A percentile compares a stretch with the other conserved stretches of the same genome.
phyloP scores from a whole-genome alignment of 2,888 invertebrate species.

The Acrobasis consociella region DNA sequence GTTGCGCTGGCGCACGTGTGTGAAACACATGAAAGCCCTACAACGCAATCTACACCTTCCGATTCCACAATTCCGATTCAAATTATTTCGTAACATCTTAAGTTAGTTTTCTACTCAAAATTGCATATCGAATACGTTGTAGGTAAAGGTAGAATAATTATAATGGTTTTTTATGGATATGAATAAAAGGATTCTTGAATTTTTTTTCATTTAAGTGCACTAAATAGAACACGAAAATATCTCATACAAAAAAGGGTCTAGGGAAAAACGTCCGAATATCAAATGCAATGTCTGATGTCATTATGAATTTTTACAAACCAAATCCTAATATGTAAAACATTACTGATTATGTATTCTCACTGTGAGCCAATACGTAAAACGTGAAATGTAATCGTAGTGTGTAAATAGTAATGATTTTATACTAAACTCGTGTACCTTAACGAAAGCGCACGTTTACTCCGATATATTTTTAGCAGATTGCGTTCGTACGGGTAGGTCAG shows the following conservation, averaged over 20 bases:
- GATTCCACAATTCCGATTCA: conserved; percentile 10
- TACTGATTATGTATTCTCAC: too few species aligned
- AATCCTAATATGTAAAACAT: too few species aligned
- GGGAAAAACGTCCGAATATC: too few species aligned
- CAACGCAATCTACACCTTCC: conserved; percentile 11
- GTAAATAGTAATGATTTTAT: conserved; percentile 28
- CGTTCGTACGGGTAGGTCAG: conserved; percentile 75
- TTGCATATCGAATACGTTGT: too few species aligned
- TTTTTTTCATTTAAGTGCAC: too few species aligned
- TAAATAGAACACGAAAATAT: too few species aligned
- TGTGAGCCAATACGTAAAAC: neutral
- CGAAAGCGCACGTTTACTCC: conserved; percentile 68
- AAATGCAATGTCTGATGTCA: too few species aligned
- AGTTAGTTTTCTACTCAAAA: neutral
- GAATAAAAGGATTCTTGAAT: too few species aligned
- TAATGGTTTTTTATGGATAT: too few species aligned
- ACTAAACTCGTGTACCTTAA: conserved; percentile 60
- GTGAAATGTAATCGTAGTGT: conserved; percentile 39
- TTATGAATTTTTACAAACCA: too few species aligned
- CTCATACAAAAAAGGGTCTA: too few species aligned
- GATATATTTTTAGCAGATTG: conserved; percentile 72
- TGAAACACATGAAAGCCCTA: conserved; percentile 42
- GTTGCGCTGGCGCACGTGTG: conserved; percentile 36
- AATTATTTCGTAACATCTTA: neutral
- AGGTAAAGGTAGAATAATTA: too few species aligned